These are phyloP conservation scores for Thymelicus acteon DNA, from an alignment of 2,888 invertebrate genomes.

Conservation along the genomic window DNA sequence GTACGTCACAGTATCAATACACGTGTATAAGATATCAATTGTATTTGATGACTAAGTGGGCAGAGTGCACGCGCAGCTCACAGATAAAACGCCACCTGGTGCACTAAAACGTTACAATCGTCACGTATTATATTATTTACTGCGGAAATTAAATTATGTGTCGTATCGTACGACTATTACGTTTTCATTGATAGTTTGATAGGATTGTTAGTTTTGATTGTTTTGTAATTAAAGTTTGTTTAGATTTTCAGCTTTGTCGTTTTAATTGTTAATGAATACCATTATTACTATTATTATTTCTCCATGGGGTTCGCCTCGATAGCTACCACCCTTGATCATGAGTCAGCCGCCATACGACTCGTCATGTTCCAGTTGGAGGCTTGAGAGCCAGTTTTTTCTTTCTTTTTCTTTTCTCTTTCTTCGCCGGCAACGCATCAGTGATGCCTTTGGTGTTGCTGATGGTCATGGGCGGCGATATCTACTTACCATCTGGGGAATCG, in stretches of 20 bases:
- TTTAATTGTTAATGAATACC: too few species aligned
- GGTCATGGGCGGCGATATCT: too few species aligned
- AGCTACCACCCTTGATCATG: too few species aligned
- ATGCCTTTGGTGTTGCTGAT: too few species aligned
- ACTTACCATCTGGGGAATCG: too few species aligned
- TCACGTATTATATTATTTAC: constrained; percentile 22
- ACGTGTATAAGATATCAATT: constrained; percentile 1
- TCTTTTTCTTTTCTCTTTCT: too few species aligned
- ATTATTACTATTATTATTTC: too few species aligned
- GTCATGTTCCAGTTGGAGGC: too few species aligned
- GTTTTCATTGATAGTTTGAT: constrained; percentile 20
- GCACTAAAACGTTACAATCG: background rate
- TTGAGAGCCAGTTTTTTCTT: too few species aligned
- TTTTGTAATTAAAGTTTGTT: background rate
- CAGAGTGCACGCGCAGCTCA: background rate
- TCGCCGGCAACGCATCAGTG: too few species aligned
- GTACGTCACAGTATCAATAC: background rate
- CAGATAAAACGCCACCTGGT: constrained; percentile 2
- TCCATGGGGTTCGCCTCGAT: too few species aligned
- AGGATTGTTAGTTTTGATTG: background rate
- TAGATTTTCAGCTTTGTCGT: background rate
- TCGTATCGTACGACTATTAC: constrained; percentile 17
- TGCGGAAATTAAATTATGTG: constrained; percentile 34
- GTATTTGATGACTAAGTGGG: constrained; percentile 2
- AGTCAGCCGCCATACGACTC: too few species aligned